Conservation (phyloP, 2,113 vertebrate species). For the Chaetorhynchus papuensis region DNA sequence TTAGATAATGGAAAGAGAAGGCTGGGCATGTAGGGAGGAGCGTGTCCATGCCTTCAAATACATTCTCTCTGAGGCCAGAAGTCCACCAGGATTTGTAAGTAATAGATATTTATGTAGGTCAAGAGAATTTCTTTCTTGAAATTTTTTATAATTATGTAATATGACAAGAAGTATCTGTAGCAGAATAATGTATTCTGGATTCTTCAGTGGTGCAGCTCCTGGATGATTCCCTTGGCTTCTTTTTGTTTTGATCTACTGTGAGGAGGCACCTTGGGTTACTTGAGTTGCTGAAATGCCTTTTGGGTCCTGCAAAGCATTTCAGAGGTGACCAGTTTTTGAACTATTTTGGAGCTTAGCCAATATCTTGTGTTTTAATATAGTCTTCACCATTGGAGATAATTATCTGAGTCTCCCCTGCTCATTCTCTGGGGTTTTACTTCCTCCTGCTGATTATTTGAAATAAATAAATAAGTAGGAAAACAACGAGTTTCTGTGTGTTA, state of each 20-base stretch:
- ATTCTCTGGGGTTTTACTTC: background rate
- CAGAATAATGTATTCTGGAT: background rate
- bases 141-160: background rate
- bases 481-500: background rate
- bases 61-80: background rate
- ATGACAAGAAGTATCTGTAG: background rate
- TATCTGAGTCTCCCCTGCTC: background rate
- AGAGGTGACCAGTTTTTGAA: background rate
- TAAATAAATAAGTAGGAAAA: constrained; percentile 27
- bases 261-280: background rate
- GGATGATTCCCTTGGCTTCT: background rate
- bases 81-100: background rate
- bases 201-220: background rate
- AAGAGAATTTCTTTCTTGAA: background rate
- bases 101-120: background rate
- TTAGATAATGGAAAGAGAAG: background rate
- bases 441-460: background rate
- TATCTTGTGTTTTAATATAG: background rate
- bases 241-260: background rate
- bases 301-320: background rate
- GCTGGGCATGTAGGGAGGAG: background rate
- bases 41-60: background rate
- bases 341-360: background rate
- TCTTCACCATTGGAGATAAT: background rate
- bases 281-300: background rate